Evolutionary conservation across 2,113 vertebrate genomes (phyloP).

Genomic region (Campylomormyrus tamandua): DNA sequence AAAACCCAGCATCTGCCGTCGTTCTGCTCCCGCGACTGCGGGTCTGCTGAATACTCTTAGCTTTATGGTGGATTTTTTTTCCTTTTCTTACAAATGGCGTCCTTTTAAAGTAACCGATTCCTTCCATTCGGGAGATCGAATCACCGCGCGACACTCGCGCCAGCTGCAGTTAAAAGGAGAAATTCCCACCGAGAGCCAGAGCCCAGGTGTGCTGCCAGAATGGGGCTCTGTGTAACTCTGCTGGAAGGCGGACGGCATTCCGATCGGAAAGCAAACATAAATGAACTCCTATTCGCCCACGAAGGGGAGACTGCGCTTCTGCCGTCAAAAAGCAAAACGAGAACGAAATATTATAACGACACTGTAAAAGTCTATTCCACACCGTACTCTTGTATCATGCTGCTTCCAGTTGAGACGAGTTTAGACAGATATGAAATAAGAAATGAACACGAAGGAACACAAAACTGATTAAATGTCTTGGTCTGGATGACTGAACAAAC

Average conservation of each 20-base stretch:
- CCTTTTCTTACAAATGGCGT: not conserved
- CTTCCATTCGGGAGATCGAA: conserved; percentile 1
- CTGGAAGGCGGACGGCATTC: not conserved
- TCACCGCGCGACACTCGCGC: not conserved
- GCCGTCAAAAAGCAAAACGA: not conserved
- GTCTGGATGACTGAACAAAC: conserved; percentile 6
- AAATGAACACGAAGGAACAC: not conserved
- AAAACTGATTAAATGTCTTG: not conserved
- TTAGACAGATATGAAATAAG: not conserved
- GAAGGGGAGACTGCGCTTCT: not conserved
- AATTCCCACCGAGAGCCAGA: not conserved
- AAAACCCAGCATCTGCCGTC: conserved; percentile 40
- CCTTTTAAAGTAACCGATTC: conserved; percentile 17
- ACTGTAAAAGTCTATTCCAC: not conserved
- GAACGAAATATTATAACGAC: not conserved
- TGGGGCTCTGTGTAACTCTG: not conserved
- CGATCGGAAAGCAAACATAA: not conserved
- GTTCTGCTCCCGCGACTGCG: conserved; percentile 41
- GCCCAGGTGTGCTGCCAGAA: not conserved
- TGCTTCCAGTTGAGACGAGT: not conserved
- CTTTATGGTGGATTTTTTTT: not conserved
- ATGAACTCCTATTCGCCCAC: not conserved
- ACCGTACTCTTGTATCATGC: not conserved
- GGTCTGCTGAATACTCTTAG: not conserved
- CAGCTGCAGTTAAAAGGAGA: conserved; percentile 10